Evolutionary conservation across 37 sponge, comb jelly and placozoan genomes (phyloP), one percentile per base, ranked within the genome.

Genomic region (Aphrocallistes beatrix): DNA sequence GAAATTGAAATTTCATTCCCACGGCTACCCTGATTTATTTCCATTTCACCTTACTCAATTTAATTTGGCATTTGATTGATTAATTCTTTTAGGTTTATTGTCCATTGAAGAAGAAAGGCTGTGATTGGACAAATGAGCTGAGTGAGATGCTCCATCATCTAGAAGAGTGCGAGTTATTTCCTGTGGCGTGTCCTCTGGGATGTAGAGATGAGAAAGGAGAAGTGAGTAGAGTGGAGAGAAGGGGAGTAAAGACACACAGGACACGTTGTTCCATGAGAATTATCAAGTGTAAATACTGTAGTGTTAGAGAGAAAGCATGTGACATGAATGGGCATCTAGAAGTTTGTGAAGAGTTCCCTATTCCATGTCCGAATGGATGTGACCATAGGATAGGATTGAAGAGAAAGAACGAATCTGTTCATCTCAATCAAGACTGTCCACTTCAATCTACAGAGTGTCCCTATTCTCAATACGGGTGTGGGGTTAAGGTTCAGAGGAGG

Each of bases 291-390:
- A 1, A 82, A n/a, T 82, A 37, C 37, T 82, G 82, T 36, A 37
- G n/a, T 1, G 37, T 6, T 1, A 36, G 23, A 1, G 37, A 1
- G 36, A 10, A 30, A 82, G 36, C 37, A 34, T 30, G 37, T 37
- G 37, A 82, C 23, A 82, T 82, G 0, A 82, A 36, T 82, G n/a
- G 1, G 1, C 82, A 82, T 36, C 1, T 82, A 1, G 37, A 82
- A 34, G 82, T 82, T 37, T 82, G 82, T 82, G 82, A 36, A n/a
- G 37, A 82, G 0, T 30, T 82, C 30, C 82, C 82, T 82, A 30
- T 82, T 0, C n/a, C 36, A 34, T 82, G 82, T 6, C 82, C 82
- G 23, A 82, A 82, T 6, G 37, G 30, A 36, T 82, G 82, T 1
- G 36, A 23, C n/a, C n/a, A n/a, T n/a, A n/a, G n/a, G n/a, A 1